These are phyloP conservation scores for Tichodroma muraria DNA, from an alignment of 2,113 vertebrate species.

Conservation along the genomic window DNA sequence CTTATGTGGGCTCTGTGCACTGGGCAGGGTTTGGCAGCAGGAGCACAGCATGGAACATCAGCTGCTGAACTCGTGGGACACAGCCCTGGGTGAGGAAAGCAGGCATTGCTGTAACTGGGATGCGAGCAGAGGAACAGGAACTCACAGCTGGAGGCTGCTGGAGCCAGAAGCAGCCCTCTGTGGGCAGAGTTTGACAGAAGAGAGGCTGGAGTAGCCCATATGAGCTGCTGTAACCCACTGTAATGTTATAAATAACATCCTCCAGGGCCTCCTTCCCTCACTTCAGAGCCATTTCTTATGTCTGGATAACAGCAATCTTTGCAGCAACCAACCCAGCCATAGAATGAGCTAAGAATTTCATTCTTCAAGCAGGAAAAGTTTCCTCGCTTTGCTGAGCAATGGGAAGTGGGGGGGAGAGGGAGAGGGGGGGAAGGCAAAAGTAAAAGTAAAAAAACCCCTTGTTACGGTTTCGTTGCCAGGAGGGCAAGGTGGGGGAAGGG, in stretches of 20 bases:
- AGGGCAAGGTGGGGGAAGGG: not conserved
- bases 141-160: not conserved
- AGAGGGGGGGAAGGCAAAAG: not conserved
- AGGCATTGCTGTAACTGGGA: not conserved
- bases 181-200: not conserved
- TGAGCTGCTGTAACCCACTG: not conserved
- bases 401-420: not conserved
- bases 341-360: not conserved
- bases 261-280: not conserved
- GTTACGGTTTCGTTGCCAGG: not conserved
- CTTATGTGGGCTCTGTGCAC: fast-evolving
- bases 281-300: not conserved
- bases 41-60: not conserved
- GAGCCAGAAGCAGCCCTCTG: not conserved
- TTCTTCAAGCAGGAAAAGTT: not conserved
- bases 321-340: not conserved
- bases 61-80: not conserved
- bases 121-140: not conserved
- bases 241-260: not conserved
- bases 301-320: not conserved
- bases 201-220: not conserved
- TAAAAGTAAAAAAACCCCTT: fast-evolving
- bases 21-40: not conserved
- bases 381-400: not conserved
- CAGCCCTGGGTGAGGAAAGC: not conserved